Base-by-base conservation (phyloP, 2,113 vertebrate species). In the Leptobrachium leishanense region DNA sequence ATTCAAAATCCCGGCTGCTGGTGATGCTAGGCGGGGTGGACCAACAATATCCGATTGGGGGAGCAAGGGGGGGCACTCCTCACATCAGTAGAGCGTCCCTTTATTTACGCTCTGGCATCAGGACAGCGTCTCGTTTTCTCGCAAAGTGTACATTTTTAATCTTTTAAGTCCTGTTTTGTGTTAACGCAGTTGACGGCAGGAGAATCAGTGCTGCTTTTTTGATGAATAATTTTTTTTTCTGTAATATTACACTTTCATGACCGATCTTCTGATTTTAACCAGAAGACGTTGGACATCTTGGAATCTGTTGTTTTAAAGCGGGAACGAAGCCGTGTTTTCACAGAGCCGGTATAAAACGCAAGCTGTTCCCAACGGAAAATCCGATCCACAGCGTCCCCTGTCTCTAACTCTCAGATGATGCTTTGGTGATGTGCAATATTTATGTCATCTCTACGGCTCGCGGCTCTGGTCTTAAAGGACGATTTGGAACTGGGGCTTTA, bases 391-490 rank as follows among this genome's bases (percentile, higher is more conserved):
- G 13, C 44, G 10, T 12, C 41, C 53, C 65, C 50, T 76, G 64
- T 50, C 70, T 67, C 5, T 67, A 1, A 31, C 20, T 31, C 57
- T 66, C 76, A 44, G 43, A 54, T 64, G 20, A 9, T 67, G 43
- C 31, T 72, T 79, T 31, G 68, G 1, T 68, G 65, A 67, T 74
- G 70, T 79, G 77, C 77, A 79, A 68, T 79, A 74, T 74, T 67
- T 72, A 59, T 50, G n/a, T 73, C 44, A 67, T 62, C 70, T 54
- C 50, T 44, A 15, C 46, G 57, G 42, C 57, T 46, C 55, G 15
- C 40, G 54, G 20, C 10, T 43, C 50, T 62, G 50, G 55, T 11
- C 41, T 67, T 44, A 15, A 68, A 68, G 40, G 53, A 39, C 20
- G 20, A 31, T 31, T 31, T 31, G 66, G 62, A 72, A 65, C 69